Base-by-base conservation (phyloP, 2,113 vertebrate genomes). In the Empidonax alnorum region DNA sequence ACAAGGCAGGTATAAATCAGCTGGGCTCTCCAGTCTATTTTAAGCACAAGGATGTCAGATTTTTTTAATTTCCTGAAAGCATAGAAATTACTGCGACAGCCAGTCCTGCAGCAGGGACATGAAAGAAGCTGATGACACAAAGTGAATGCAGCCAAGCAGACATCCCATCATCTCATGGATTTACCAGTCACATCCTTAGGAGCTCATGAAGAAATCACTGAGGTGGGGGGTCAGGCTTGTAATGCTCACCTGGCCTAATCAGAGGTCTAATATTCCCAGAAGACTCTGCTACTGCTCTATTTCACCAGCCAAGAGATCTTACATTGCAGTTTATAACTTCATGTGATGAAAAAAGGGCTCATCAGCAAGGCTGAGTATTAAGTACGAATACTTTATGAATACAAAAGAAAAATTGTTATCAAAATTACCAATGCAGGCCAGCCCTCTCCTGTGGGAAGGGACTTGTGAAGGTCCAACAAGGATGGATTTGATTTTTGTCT, bases 11-110 rank as follows among this genome's bases (percentile, higher is more conserved):
- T 23, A 66, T 39, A 90, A 94, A 69, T 77, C 92, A 95, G 63
- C 79, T 80, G 63, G 83, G 37, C n/a, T 28, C 72, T 81, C 33
- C 20, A 46, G 58, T 35, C 85, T 94, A 77, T 94, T 94, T 90
- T 86, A 93, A 71, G 79, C 37, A 74, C 42, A 59, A 80, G 30
- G 42, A 90, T 5, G 1, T 82, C 41, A 80, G 49, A 4, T 44
- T 33, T 28, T 89, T 62, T 81, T 31, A n/a, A 84, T 94, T 95
- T 93, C 42, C 90, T 63, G 50, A 88, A 94, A 90, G 72, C 41
- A n/a, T 7, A 90, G 74, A 90, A 94, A 85, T 85, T 85, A 83
- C 75, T 68, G 62, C 0, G 1, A 56, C 71, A 87, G 58, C 31
- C 15, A 0, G 22, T 78, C 61, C 87, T 94, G 89, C 87, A 81